phyloP scores from a whole-genome alignment of 2,888 invertebrate species.

The Serrognathus titanus region DNA sequence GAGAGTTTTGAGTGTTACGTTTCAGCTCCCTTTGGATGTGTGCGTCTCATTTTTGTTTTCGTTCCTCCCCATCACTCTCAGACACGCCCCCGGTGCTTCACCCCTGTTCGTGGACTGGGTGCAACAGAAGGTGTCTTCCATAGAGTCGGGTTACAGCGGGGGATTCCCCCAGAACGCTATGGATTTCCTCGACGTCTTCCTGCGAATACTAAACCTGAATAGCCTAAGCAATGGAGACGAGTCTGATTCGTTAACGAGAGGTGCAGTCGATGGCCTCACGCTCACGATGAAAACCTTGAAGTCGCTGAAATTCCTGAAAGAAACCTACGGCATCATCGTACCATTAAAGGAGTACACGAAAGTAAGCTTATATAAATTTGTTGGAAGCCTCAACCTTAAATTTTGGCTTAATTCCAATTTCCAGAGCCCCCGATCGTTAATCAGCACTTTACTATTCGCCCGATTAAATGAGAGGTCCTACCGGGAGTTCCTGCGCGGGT shows the following conservation, averaged over 20 bases:
- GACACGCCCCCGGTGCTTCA: slow-evolving; percentile 30
- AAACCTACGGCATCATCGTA: slow-evolving; percentile 30
- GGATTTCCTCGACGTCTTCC: slow-evolving; percentile 19
- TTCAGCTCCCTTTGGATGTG: slow-evolving; percentile 25
- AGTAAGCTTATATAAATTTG: slow-evolving; percentile 19
- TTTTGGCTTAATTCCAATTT: slow-evolving; percentile 13
- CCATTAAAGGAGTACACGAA: slow-evolving; percentile 33
- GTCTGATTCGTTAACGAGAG: slow-evolving; percentile 6
- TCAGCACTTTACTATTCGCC: slow-evolving; percentile 31
- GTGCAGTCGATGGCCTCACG: slow-evolving; percentile 11
- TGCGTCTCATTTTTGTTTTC: slow-evolving; percentile 32
- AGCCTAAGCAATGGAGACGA: slow-evolving; percentile 11
- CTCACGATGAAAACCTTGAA: slow-evolving; percentile 15
- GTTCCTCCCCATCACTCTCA: slow-evolving; percentile 36
- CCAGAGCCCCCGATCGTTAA: slow-evolving; percentile 32
- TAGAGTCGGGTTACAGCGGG: slow-evolving; percentile 28
- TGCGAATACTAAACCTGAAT: slow-evolving; percentile 36
- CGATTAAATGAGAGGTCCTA: slow-evolving; percentile 34
- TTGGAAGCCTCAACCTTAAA: neutral
- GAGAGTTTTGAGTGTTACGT: slow-evolving; percentile 14
- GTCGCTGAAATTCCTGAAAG: slow-evolving; percentile 30
- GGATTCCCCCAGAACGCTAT: slow-evolving; percentile 44
- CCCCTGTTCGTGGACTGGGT: slow-evolving; percentile 36
- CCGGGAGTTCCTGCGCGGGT: slow-evolving; percentile 41
- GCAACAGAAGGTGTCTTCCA: slow-evolving; percentile 27